Evolutionary conservation across 30 jellyfish, hydroid and myxozoan species (phyloP), one percentile per base, ranked within the genome.

Genomic region (Aurelia aurita): DNA sequence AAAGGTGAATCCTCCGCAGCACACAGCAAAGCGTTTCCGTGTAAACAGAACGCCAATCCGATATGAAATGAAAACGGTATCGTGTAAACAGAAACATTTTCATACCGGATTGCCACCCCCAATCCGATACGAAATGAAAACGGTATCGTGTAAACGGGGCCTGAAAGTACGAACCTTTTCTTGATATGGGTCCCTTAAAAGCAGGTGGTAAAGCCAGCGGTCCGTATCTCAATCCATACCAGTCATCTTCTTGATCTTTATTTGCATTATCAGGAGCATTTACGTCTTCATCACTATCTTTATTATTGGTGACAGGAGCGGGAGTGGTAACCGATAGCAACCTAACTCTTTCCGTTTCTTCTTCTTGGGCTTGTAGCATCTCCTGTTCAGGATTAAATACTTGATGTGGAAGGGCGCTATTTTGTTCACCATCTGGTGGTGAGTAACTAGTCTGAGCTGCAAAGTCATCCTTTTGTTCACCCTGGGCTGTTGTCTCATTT

Each of bases 171-270:
- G 2, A 39, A 80, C 90, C 90, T 80, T 64, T 64, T 27, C 27
- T 65, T 29, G 83, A 80, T 15, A 44, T 53, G 27, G 55, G 77
- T 32, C 46, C 60, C 64, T 73, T 28, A 34, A 85, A 85, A 10
- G 95, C 95, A 4, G 95, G 95, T 31, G 95, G 95, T 71, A 85
- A 51, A 0, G 95, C 95, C 58, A 85, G 77, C 25, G 95, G 95
- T 34, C 95, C 95, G 55, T 73, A 85, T 65, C 72, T 63, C 29
- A 85, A 72, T 7, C 89, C 85, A 49, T 74, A 78, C 95, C 95
- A 85, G 28, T 85, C 95, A 81, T 39, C 13, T 0, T 55, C 67
- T 19, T 71, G 35, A 55, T 83, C 93, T 46, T 83, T 59, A 45
- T 83, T 70, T 31, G 72, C 81, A 44, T 83, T 83, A 69, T 83